Base-by-base conservation (phyloP, 1,140 invertebrate genomes). In the Trypoxylus dichotomus region DNA sequence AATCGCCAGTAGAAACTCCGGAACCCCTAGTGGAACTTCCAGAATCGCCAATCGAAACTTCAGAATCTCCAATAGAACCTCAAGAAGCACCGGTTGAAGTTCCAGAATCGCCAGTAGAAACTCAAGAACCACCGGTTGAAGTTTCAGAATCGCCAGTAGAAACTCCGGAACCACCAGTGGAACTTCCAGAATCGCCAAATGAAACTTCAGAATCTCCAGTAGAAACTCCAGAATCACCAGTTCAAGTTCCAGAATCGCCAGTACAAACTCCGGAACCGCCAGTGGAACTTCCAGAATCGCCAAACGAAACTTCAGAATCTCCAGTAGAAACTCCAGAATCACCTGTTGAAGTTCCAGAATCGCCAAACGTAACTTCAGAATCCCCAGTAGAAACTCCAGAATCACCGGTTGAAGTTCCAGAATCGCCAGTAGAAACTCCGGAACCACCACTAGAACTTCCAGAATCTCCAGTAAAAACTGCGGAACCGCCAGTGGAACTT, bases 1-100 rank as follows among this genome's bases (percentile, higher is more conserved):
- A 21, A 71, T 13, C 32, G n/a, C 7, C 73, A 37, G 32, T 37
- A 5, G 32, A 37, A 37, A 8, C 32, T n/a, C 13, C 15, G 21
- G 1, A n/a, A 13, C 6, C 15, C 5, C 15, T 13, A 24, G 24
- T 5, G 19, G 25, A 27, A 2, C 5, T 8, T n/a, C 54, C 19
- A 71, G 41, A 80, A 80, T 42, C 42, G 42, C 73, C 79, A 77
- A 79, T 68, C 29, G 76, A 82, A 81, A 27, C 54, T 8, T 37
- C 75, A 42, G 21, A 71, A 19, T n/a, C 5, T 3, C 21, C 15
- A 63, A 2, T 10, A 8, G n/a, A 24, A 5, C 8, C 10, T 15
- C 25, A 10, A 29, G 27, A n/a, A 32, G 5, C 13, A 8, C 25
- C 25, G 7, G 8, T 27, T 15, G 19, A 27, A 32, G 11, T 1